A percentile compares a stretch with the other conserved stretches of the same genome.
Conservation (phyloP, 2,113 vertebrate genomes). For the Salvelinus sp. region DNA sequence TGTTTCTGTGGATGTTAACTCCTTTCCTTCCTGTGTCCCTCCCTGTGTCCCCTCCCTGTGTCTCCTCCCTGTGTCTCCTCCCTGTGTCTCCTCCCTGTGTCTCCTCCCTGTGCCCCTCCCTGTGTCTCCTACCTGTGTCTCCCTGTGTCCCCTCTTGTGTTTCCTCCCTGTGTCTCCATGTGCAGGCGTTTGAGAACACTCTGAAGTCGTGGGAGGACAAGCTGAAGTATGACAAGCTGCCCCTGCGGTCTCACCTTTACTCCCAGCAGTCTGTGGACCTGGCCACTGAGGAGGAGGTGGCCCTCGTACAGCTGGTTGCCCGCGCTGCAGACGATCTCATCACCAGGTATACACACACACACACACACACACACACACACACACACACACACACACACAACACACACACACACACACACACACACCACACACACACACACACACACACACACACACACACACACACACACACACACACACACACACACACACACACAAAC, state of each 20-base stretch:
- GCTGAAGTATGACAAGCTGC: slow-evolving; percentile 89
- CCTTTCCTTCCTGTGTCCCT: too few species aligned
- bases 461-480: not conserved
- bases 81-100: too few species aligned
- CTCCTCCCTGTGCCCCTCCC: too few species aligned
- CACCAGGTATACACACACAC: slow-evolving; percentile 75
- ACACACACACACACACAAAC: not conserved
- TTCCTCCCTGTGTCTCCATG: not conserved
- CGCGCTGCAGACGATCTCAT: slow-evolving; percentile 94
- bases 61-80: too few species aligned
- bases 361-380: not conserved
- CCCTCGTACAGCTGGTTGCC: slow-evolving; percentile 87
- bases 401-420: too few species aligned
- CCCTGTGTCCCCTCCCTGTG: not conserved
- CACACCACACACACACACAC: too few species aligned
- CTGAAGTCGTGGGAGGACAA: slow-evolving; percentile 99
- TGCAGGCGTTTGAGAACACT: slow-evolving; percentile 94
- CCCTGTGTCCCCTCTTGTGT: too few species aligned
- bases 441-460: too few species aligned
- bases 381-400: not conserved
- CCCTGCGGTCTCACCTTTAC: slow-evolving; percentile 87
- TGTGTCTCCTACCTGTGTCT: too few species aligned
- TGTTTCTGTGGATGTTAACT: too few species aligned
- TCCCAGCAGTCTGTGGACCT: slow-evolving; percentile 89
- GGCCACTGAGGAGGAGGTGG: slow-evolving; percentile 87